phyloP scores from a whole-genome alignment of 2,113 vertebrate species.

The Poecilia latipinna region DNA sequence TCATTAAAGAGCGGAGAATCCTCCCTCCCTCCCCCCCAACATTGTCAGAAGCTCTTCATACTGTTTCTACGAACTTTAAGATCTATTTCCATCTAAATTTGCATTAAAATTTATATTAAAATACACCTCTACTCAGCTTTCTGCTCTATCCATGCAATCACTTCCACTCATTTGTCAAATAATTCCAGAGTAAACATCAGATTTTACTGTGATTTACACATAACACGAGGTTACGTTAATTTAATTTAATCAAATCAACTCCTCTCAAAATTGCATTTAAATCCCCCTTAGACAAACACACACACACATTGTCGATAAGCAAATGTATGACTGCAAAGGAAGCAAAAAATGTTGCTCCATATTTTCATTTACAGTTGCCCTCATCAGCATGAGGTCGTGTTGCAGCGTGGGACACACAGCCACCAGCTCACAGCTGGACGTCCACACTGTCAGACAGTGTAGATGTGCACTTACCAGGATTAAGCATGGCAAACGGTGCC shows the following conservation, averaged over 20 bases:
- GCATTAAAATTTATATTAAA: neutral
- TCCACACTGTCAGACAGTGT: constrained; percentile 37
- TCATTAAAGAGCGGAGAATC: too few relatives aligned
- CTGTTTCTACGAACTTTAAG: neutral
- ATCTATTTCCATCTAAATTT: neutral
- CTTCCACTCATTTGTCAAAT: neutral
- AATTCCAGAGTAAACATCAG: neutral
- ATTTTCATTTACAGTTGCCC: neutral
- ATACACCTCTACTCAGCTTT: neutral
- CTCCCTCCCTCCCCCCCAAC: neutral
- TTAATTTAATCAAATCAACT: neutral
- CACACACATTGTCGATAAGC: too few relatives aligned
- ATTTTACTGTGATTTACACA: neutral
- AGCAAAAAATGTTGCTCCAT: neutral
- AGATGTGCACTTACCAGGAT: constrained; percentile 74
- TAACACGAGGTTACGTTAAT: neutral
- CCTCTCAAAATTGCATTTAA: too few relatives aligned
- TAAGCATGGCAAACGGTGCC: constrained; percentile 76
- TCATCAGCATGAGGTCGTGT: constrained; percentile 7
- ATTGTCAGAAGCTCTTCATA: neutral
- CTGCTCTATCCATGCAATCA: neutral
- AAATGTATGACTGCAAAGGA: constrained; percentile 1
- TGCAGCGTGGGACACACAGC: constrained; percentile 22
- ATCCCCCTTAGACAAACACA: too few relatives aligned
- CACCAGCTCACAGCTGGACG: constrained; percentile 26